Evolutionary conservation across 2,113 vertebrate species (phyloP), one percentile per base, ranked within the genome.

Genomic region (Chunga burmeisteri): DNA sequence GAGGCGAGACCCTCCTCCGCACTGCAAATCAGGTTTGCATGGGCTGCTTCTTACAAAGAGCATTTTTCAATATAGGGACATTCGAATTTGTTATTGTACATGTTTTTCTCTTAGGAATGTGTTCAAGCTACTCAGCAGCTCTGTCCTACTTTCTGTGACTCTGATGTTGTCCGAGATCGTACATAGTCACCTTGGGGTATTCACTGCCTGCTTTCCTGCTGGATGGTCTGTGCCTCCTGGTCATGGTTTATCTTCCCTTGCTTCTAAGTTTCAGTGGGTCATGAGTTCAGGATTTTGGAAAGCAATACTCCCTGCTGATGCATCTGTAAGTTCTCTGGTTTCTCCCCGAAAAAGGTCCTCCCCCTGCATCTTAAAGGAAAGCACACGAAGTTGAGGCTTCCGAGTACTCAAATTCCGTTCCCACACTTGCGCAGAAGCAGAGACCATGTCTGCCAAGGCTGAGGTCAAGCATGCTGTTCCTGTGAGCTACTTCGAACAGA

Each of bases 391-490:
- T 13, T 75, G 34, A 79, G 62, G 62, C 46, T 87, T 61, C 53
- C 16, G 73, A 66, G 50, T 65, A 87, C 91, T 75, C 78, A 72
- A 90, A 96, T 96, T 96, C 94, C 94, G 87, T 96, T 96, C 95
- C 96, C 91, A 95, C 90, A 93, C 84, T 94, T 22, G 73, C 47
- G 70, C 40, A 73, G 86, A 87, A 65, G 74, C 94, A 95, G 74
- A 91, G 87, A 87, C 61, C 84, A 63, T 40, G 78, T 68, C 94
- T 96, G 96, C 93, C 96, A 97, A 94, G 81, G 63, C 84, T 75
- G 89, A 95, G 94, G 94, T 96, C 94, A 95, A 90, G 70, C 86
- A 46, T 82, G 86, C 89, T 96, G 87, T 93, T 96, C 65, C 83
- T 84, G 81, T 44, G 81, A 93, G 61, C 25, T 68, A 61, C 93